These are phyloP conservation scores for Scolopax rusticola DNA, from an alignment of 2,797 vertebrate species.

Conservation along the genomic window DNA sequence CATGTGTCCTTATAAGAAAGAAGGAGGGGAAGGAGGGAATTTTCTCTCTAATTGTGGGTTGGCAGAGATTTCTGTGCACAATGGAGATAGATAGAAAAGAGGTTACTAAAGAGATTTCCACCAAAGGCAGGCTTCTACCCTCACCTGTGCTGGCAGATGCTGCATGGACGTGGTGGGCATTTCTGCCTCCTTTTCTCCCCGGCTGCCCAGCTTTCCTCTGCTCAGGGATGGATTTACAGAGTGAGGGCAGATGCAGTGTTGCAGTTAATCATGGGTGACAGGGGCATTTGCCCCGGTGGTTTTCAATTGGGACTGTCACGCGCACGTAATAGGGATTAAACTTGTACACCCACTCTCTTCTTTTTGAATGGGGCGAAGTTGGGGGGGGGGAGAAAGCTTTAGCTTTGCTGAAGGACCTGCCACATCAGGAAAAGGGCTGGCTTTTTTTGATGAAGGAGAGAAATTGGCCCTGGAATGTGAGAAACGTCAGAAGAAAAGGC, in stretches of 20 bases:
- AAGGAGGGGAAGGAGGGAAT: background rate
- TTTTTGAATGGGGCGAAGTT: background rate
- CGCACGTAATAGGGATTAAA: background rate
- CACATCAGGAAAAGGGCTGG: background rate
- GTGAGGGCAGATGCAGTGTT: background rate
- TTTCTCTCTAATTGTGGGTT: background rate
- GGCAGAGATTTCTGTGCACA: background rate
- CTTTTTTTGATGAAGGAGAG: slow-evolving; percentile 33
- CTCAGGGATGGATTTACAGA: background rate
- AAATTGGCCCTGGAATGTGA: background rate
- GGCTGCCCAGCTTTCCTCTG: background rate
- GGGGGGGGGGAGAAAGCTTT: background rate
- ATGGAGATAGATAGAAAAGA: background rate
- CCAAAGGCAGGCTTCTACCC: background rate
- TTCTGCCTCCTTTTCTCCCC: background rate
- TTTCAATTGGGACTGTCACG: background rate
- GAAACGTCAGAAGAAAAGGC: background rate
- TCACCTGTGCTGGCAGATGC: background rate
- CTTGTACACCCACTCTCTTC: background rate
- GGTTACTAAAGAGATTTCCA: background rate
- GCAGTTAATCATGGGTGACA: background rate
- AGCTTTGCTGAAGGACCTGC: background rate
- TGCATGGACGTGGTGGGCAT: background rate
- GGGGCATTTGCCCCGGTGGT: background rate
- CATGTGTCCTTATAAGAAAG: background rate